phyloP scores from a whole-genome alignment of 2,113 vertebrate species.

The Tachycineta bicolor region DNA sequence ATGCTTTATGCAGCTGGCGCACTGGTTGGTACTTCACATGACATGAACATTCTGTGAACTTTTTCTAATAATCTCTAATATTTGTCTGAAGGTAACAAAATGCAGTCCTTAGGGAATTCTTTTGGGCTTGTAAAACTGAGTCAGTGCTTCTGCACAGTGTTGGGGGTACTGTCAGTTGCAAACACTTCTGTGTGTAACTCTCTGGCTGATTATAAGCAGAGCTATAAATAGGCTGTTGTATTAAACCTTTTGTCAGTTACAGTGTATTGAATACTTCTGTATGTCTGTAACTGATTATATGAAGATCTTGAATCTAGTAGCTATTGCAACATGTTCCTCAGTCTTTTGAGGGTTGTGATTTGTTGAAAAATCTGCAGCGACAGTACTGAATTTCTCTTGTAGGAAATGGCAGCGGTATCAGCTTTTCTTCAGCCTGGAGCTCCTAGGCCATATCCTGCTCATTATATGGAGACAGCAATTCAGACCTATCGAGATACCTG shows the following conservation, averaged over 20 bases:
- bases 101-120: not conserved
- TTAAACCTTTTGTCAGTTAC: not conserved
- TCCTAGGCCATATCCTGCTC: constrained; percentile 90
- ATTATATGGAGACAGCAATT: constrained; percentile 98
- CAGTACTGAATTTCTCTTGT: not conserved
- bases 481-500: constrained; percentile 96
- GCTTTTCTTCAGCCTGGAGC: constrained; percentile 93
- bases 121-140: not conserved
- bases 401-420: constrained; percentile 99
- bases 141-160: not conserved
- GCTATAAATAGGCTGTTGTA: not conserved
- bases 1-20: constrained; percentile 97
- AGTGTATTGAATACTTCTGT: not conserved
- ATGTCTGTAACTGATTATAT: not conserved
- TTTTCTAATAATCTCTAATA: not conserved
- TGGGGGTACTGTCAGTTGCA: not conserved
- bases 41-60: not conserved
- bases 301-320: not conserved
- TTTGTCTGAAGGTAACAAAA: not conserved
- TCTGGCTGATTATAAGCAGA: not conserved
- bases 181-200: not conserved
- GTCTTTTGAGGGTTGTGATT: not conserved
- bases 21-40: constrained; percentile 83
- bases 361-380: not conserved
- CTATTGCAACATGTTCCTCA: not conserved